These are phyloP conservation scores for Neoascia interrupta DNA, from an alignment of 2,888 invertebrate species.

Conservation along the genomic window DNA sequence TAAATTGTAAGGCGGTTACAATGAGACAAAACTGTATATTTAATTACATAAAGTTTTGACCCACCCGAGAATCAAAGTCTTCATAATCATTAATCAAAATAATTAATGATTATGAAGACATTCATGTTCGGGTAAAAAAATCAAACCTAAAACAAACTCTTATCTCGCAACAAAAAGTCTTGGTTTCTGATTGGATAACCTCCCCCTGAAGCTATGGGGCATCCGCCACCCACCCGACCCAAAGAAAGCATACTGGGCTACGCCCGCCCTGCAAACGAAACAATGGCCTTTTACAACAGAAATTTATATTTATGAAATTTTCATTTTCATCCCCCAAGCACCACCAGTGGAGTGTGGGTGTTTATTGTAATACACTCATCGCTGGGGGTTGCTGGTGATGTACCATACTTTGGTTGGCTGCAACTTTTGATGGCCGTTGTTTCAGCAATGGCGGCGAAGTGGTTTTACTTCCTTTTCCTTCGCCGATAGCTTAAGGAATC, in stretches of 20 bases:
- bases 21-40: too few relatives aligned
- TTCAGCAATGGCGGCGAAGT: constrained; percentile 59
- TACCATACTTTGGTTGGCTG: constrained; percentile 65
- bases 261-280: constrained; percentile 15
- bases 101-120: too few relatives aligned
- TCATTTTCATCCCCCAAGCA: constrained; percentile 16
- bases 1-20: too few relatives aligned
- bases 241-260: constrained; percentile 20
- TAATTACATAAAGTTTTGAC: constrained; percentile 6
- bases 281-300: constrained; percentile 59
- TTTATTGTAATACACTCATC: constrained; percentile 40
- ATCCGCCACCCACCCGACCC: background rate
- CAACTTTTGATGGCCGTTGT: constrained; percentile 54
- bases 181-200: constrained; percentile 64
- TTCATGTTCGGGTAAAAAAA: too few relatives aligned
- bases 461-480: constrained; percentile 42
- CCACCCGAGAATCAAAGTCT: background rate
- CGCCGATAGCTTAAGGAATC: background rate
- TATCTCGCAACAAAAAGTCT: background rate
- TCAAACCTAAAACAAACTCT: background rate
- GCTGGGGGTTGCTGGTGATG: constrained; percentile 44
- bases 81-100: too few relatives aligned
- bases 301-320: constrained; percentile 66
- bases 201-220: constrained; percentile 50
- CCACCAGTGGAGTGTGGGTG: constrained; percentile 4